Evolutionary conservation across 2,113 vertebrate species (phyloP).

Genomic region (Lates calcarifer): DNA sequence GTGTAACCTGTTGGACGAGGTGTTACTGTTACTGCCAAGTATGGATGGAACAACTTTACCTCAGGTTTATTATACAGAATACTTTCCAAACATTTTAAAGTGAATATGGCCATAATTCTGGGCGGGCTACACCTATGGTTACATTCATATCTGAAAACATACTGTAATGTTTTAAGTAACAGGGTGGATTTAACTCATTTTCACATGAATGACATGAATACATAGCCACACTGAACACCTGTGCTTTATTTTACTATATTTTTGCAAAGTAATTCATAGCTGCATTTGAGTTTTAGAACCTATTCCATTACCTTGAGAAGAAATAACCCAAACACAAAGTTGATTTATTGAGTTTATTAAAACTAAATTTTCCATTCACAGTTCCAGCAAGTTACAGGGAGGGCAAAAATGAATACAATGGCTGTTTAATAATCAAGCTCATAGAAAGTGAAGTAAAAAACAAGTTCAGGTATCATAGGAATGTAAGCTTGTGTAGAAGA

Average conservation of each 20-base stretch:
- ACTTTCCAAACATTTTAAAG: neutral
- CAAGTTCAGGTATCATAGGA: neutral
- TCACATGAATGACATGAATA: neutral
- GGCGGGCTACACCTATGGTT: neutral
- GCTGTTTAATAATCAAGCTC: neutral
- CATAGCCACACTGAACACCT: too few relatives aligned
- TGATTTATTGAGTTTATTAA: slow-evolving; percentile 35
- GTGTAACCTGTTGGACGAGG: slow-evolving; percentile 8
- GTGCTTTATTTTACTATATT: too few relatives aligned
- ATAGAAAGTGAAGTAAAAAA: neutral
- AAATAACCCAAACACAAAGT: neutral
- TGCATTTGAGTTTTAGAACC: neutral
- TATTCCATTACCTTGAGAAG: neutral
- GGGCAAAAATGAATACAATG: slow-evolving; percentile 11
- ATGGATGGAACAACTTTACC: neutral
- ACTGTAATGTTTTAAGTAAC: neutral
- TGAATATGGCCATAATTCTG: neutral
- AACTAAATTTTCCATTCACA: neutral
- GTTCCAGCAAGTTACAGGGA: neutral
- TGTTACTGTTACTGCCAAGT: neutral
- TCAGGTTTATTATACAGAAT: neutral
- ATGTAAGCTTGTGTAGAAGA: neutral
- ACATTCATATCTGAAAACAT: neutral
- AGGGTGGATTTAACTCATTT: neutral
- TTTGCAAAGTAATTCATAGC: neutral